These are phyloP conservation scores for Ochropleura plecta DNA, from an alignment of 2,888 invertebrate genomes.

Conservation along the genomic window DNA sequence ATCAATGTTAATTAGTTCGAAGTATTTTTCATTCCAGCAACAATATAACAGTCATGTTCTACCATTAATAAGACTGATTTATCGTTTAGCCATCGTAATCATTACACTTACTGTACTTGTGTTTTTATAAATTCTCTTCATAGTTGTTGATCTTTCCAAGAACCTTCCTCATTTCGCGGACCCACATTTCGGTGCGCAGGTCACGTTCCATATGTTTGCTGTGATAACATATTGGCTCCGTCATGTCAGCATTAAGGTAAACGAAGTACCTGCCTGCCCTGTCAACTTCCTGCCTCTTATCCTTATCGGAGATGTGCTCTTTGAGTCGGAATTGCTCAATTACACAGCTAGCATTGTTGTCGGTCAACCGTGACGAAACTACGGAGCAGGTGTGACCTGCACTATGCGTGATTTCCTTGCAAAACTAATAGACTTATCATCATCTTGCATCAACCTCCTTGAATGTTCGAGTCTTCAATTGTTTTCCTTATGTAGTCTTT, in stretches of 20 bases:
- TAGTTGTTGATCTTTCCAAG: slow-evolving; percentile 50
- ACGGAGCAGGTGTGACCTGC: slow-evolving; percentile 83
- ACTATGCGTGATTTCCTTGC: slow-evolving; percentile 81
- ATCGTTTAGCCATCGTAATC: slow-evolving; percentile 22
- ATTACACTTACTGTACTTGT: slow-evolving; percentile 32
- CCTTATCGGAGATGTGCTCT: slow-evolving; percentile 84
- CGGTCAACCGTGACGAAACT: slow-evolving; percentile 83
- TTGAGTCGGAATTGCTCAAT: slow-evolving; percentile 84
- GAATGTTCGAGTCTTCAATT: slow-evolving; percentile 47
- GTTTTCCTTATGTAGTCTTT: slow-evolving; percentile 64
- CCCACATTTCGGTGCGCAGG: slow-evolving; percentile 41
- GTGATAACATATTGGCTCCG: slow-evolving; percentile 41
- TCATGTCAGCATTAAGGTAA: slow-evolving; percentile 51
- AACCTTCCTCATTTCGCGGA: slow-evolving; percentile 52
- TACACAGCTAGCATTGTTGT: slow-evolving; percentile 85
- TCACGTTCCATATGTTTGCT: slow-evolving; percentile 53
- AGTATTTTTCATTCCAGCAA: slow-evolving; percentile 50
- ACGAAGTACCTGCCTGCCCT: slow-evolving; percentile 52
- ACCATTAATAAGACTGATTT: slow-evolving; percentile 30
- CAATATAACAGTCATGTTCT: slow-evolving; percentile 27
- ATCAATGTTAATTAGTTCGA: slow-evolving; percentile 58
- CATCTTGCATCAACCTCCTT: slow-evolving; percentile 59
- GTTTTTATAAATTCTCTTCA: slow-evolving; percentile 35
- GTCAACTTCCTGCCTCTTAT: slow-evolving; percentile 81
- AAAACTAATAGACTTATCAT: slow-evolving; percentile 70